Percentiles rank a stretch among this genome's conserved stretches.
These are phyloP conservation scores for Caenorhabditis panamensis DNA, from an alignment of 2,888 invertebrate species.

Conservation along the genomic window DNA sequence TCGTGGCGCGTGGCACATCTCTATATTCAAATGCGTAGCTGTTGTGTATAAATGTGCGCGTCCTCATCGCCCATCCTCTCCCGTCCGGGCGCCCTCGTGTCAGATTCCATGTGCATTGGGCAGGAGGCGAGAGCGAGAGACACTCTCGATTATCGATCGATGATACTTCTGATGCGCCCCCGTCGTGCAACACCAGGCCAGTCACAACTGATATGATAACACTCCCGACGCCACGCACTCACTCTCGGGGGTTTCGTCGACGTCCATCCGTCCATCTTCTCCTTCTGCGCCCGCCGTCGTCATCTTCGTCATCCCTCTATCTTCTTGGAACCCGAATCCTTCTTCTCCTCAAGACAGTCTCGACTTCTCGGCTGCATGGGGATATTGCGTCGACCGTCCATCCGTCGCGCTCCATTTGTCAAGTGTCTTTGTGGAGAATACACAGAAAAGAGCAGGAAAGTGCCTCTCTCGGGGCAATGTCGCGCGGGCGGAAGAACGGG, in stretches of 20 bases:
- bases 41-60: constrained; percentile 3
- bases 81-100: constrained; percentile 10
- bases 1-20: constrained; percentile 16
- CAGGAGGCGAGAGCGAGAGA: background rate
- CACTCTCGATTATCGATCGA: constrained; percentile 23
- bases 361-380: background rate
- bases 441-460: constrained; percentile 21
- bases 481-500: constrained; percentile 13
- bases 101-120: background rate
- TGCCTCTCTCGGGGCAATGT: too few relatives aligned
- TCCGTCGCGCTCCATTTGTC: constrained; percentile 30
- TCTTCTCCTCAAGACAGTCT: background rate
- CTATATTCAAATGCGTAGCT: constrained; percentile 30
- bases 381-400: too few relatives aligned
- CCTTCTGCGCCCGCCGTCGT: background rate
- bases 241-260: constrained; percentile 7
- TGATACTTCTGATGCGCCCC: constrained; percentile 48
- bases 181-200: constrained; percentile 27
- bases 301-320: background rate
- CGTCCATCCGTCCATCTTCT: too few relatives aligned
- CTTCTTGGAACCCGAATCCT: too few relatives aligned
- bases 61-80: too few relatives aligned
- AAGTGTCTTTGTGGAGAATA: constrained; percentile 57
- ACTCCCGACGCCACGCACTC: background rate
- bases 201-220: constrained; percentile 54